A percentile compares a stretch with the other conserved stretches of the same genome.
Evolutionary conservation across 2,797 vertebrate species (phyloP).

Genomic region (Enteromius fasciolatus): DNA sequence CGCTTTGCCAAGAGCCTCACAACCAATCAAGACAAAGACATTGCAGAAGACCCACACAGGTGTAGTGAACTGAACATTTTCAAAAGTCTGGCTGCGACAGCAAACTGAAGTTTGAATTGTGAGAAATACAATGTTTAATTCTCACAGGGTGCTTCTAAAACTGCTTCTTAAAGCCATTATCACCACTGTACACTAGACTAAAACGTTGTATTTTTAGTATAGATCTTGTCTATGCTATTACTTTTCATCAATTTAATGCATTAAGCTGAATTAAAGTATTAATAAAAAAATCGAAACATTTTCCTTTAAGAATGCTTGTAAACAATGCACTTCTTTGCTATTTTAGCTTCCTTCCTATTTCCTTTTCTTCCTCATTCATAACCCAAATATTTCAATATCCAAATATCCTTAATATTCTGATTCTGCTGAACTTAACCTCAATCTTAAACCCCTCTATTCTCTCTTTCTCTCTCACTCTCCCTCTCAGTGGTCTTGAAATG

Average conservation of each 20-base stretch:
- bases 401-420: constrained; percentile 3
- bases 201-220: neutral
- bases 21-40: constrained; percentile 62
- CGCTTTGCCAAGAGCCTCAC: constrained; percentile 83
- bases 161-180: neutral
- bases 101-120: neutral
- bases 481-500: constrained; percentile 83
- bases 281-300: neutral
- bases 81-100: neutral
- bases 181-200: neutral
- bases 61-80: constrained; percentile 44
- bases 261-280: neutral
- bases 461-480: constrained; percentile 19
- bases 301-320: neutral
- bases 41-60: constrained; percentile 65
- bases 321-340: neutral
- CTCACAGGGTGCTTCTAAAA: neutral
- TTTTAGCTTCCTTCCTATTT: neutral
- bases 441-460: neutral
- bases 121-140: neutral
- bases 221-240: too few relatives aligned
- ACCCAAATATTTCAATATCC: neutral
- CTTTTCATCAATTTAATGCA: neutral
- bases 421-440: neutral
- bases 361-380: neutral